These are phyloP conservation scores for Phymatocera aterrima DNA, from an alignment of 2,888 invertebrate species.

Conservation along the genomic window DNA sequence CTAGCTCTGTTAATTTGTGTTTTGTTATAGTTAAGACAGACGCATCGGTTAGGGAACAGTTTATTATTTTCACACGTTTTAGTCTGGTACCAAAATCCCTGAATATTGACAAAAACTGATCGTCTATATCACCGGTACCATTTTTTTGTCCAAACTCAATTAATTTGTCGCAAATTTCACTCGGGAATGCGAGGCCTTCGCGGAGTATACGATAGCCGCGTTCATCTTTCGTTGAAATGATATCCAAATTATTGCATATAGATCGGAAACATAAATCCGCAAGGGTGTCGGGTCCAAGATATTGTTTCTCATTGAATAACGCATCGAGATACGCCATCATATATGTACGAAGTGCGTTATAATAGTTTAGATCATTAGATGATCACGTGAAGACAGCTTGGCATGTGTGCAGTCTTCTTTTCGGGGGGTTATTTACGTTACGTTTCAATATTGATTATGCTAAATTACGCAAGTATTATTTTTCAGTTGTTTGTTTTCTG, in stretches of 20 bases:
- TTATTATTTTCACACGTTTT: constrained; percentile 82
- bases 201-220: constrained; percentile 73
- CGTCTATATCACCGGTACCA: constrained; percentile 78
- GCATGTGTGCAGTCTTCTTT: too few relatives aligned
- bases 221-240: constrained; percentile 74
- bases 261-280: constrained; percentile 81
- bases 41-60: constrained; percentile 84
- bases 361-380: constrained; percentile 44
- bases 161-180: constrained; percentile 84
- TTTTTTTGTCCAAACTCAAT: constrained; percentile 78
- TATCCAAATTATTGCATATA: constrained; percentile 80
- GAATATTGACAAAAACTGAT: constrained; percentile 84
- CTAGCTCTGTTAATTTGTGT: constrained; percentile 85
- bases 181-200: constrained; percentile 81
- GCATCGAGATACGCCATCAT: constrained; percentile 67
- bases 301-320: constrained; percentile 64
- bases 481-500: neutral
- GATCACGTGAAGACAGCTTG: constrained; percentile 53
- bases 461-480: constrained; percentile 10
- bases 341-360: constrained; percentile 46
- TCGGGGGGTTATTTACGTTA: too few relatives aligned
- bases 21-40: constrained; percentile 83
- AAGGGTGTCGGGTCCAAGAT: constrained; percentile 78
- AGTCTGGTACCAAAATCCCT: constrained; percentile 83
- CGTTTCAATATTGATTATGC: neutral